Conservation (phyloP, 2,888 invertebrate species). For the Drosophila quinaria region DNA sequence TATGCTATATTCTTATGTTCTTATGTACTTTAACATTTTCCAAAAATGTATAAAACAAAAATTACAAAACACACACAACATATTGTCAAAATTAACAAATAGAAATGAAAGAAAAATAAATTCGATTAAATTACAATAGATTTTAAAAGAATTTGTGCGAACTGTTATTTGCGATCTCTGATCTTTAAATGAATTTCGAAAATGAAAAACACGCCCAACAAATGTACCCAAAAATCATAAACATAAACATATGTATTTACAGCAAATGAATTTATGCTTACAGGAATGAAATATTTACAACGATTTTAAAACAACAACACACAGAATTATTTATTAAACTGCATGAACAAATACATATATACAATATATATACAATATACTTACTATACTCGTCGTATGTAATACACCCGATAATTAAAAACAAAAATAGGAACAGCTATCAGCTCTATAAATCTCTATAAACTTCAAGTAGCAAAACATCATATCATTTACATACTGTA, state of each 20-base stretch:
- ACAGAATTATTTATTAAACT: slow-evolving; percentile 69
- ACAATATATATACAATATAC: slow-evolving; percentile 26
- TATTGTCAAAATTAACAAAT: slow-evolving; percentile 24
- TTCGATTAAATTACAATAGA: slow-evolving; percentile 7
- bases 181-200: not conserved
- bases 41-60: slow-evolving; percentile 69
- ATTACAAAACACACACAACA: not conserved
- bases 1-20: slow-evolving; percentile 81
- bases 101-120: slow-evolving; percentile 12
- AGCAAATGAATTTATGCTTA: slow-evolving; percentile 64
- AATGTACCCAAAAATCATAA: slow-evolving; percentile 63
- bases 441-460: slow-evolving; percentile 20
- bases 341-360: slow-evolving; percentile 45
- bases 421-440: slow-evolving; percentile 31
- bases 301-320: slow-evolving; percentile 69
- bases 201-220: slow-evolving; percentile 42
- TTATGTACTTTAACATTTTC: slow-evolving; percentile 80
- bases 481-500: slow-evolving; percentile 62
- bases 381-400: slow-evolving; percentile 26
- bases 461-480: slow-evolving; percentile 55
- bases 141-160: no score
- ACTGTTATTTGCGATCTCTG: no score
- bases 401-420: slow-evolving; percentile 27
- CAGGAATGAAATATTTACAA: slow-evolving; percentile 73
- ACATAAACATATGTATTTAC: slow-evolving; percentile 59